These are phyloP conservation scores for Auanema freiburgensis DNA, from an alignment of 2,888 invertebrate genomes.

Conservation along the genomic window DNA sequence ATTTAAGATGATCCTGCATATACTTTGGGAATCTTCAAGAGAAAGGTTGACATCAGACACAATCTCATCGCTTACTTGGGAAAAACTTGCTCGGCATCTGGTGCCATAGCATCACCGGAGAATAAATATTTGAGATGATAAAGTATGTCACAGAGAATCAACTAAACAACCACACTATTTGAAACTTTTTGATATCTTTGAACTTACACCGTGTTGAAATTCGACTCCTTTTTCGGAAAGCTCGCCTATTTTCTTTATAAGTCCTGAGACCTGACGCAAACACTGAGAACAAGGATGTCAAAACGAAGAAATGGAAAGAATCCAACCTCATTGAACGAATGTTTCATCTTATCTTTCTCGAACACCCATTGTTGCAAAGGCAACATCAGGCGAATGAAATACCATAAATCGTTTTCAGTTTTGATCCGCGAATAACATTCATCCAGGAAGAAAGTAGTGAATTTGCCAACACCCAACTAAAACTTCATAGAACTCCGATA, in stretches of 20 bases:
- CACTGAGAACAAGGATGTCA: background rate
- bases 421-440: constrained; percentile 16
- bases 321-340: constrained; percentile 12
- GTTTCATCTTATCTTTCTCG: constrained; percentile 15
- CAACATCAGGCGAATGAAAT: constrained; percentile 18
- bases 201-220: constrained; percentile 32
- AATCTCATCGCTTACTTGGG: constrained; percentile 17
- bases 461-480: constrained; percentile 13
- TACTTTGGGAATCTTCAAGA: constrained; percentile 22
- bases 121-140: constrained; percentile 70
- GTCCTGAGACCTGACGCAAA: constrained; percentile 5
- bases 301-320: background rate
- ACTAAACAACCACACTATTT: too few relatives aligned
- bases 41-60: background rate
- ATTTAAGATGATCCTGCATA: constrained; percentile 33
- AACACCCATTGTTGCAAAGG: constrained; percentile 30
- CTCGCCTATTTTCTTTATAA: constrained; percentile 23
- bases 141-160: constrained; percentile 54
- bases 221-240: constrained; percentile 25
- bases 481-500: too few relatives aligned
- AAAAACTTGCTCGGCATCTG: constrained; percentile 25
- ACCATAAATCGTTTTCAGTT: constrained; percentile 38
- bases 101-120: constrained; percentile 66
- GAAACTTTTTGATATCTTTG: too few relatives aligned
- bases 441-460: constrained; percentile 17